A percentile compares a stretch with the other conserved stretches of the same genome.
phyloP scores from a whole-genome alignment of 2,113 vertebrate species.

The Barbus barbus region DNA sequence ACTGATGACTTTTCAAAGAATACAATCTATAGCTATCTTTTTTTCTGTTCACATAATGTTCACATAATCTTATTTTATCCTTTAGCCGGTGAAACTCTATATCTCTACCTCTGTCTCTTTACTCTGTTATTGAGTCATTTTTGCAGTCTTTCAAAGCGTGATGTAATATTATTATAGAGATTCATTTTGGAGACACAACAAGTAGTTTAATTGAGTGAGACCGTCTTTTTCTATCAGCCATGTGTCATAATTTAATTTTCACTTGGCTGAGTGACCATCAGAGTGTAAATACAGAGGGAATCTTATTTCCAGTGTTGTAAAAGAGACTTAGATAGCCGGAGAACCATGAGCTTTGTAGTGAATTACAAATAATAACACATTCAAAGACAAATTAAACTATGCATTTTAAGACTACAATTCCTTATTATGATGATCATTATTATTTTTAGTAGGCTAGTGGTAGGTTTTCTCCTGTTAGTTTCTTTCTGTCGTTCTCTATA shows the following conservation, averaged over 20 bases:
- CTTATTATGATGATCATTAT: background rate
- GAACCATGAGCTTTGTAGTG: background rate
- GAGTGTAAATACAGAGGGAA: conserved; percentile 47
- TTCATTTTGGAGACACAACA: conserved; percentile 28
- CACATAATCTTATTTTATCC: conserved; percentile 2
- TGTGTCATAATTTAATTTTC: conserved; percentile 54
- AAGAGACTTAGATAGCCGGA: too few relatives aligned
- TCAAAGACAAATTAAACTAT: background rate
- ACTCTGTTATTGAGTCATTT: background rate
- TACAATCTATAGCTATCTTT: background rate
- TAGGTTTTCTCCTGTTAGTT: too few relatives aligned
- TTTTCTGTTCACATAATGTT: background rate
- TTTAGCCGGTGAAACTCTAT: conserved; percentile 17
- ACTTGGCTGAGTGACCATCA: conserved; percentile 48
- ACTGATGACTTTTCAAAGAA: background rate
- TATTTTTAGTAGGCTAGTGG: background rate
- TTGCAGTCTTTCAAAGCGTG: background rate
- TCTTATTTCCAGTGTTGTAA: conserved; percentile 35
- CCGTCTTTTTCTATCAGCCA: conserved; percentile 47
- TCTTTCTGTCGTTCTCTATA: background rate
- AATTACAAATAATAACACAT: background rate
- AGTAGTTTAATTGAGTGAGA: conserved; percentile 48
- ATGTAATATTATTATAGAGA: conserved; percentile 27
- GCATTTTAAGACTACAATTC: background rate
- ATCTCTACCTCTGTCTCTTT: conserved; percentile 10